Conservation (phyloP, 2,888 invertebrate species). For the Acanthococcus lagerstroemiae region DNA sequence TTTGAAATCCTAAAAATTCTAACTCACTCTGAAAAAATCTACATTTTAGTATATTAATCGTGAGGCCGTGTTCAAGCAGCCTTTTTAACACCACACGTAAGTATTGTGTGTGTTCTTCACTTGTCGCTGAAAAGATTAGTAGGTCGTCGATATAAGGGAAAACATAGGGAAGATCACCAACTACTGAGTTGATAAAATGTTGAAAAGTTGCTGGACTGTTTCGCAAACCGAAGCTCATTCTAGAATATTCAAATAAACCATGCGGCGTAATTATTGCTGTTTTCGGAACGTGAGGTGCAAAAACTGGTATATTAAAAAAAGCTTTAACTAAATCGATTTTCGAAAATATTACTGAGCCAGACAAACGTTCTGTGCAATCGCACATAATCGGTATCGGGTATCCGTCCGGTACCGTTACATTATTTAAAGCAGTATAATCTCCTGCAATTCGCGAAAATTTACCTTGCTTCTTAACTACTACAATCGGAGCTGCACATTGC, state of each 20-base stretch:
- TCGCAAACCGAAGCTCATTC: slow-evolving; percentile 40
- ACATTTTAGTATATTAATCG: slow-evolving; percentile 37
- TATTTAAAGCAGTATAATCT: slow-evolving; percentile 39
- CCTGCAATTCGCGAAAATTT: slow-evolving; percentile 37
- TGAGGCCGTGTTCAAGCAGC: slow-evolving; percentile 34
- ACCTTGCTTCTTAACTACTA: slow-evolving; percentile 36
- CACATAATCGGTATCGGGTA: slow-evolving; percentile 38
- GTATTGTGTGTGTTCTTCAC: slow-evolving; percentile 33
- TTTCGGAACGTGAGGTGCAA: slow-evolving; percentile 36
- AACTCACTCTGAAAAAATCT: slow-evolving; percentile 15
- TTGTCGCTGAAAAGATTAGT: slow-evolving; percentile 35
- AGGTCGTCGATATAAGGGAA: slow-evolving; percentile 40
- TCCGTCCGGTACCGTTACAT: slow-evolving; percentile 37
- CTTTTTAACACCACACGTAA: slow-evolving; percentile 33
- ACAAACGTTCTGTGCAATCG: slow-evolving; percentile 36
- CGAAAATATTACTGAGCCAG: slow-evolving; percentile 35
- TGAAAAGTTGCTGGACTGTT: slow-evolving; percentile 40
- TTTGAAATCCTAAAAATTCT: slow-evolving; percentile 31
- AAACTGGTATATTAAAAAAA: slow-evolving; percentile 38
- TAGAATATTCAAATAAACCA: slow-evolving; percentile 39
- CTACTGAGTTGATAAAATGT: slow-evolving; percentile 24
- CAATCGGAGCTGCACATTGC: slow-evolving; percentile 41
- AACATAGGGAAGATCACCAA: slow-evolving; percentile 3
- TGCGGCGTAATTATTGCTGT: slow-evolving; percentile 39
- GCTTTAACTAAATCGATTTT: slow-evolving; percentile 36